Evolutionary conservation across 1,140 invertebrate genomes (phyloP).

Genomic region (Penaeus indicus): DNA sequence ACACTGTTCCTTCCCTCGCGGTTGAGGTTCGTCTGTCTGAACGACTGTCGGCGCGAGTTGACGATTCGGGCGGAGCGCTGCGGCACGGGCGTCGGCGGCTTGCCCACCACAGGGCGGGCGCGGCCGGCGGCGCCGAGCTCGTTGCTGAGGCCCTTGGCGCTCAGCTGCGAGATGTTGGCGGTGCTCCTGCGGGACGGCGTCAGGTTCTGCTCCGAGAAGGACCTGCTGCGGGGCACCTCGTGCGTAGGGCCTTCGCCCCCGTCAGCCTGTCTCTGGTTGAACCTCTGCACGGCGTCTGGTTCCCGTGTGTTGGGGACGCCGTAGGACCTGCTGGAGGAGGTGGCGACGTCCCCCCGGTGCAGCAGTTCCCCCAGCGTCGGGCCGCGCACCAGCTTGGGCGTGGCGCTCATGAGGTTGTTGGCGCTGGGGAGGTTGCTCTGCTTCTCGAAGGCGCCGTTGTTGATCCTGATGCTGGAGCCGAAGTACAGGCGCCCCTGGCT

Average conservation of each 20-base stretch:
- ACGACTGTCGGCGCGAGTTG: constrained; percentile 8
- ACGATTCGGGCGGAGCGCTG: constrained; percentile 27
- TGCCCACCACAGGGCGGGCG: background rate
- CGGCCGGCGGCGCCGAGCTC: background rate
- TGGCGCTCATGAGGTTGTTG: constrained; percentile 15
- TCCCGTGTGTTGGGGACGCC: constrained; percentile 21
- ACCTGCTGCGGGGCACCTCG: background rate
- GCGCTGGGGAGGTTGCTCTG: background rate
- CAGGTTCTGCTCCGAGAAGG: constrained; percentile 41
- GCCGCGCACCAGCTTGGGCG: constrained; percentile 6
- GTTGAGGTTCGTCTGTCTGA: background rate
- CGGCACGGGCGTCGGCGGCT: constrained; percentile 20
- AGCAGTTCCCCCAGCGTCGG: constrained; percentile 48
- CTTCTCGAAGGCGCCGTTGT: background rate
- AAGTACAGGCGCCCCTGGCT: too few species aligned
- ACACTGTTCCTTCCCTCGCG: background rate
- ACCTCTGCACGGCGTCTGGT: background rate
- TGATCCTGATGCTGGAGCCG: constrained; percentile 14
- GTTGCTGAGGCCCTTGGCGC: background rate
- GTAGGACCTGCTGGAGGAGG: constrained; percentile 41
- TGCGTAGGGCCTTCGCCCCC: background rate
- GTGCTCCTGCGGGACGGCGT: constrained; percentile 40
- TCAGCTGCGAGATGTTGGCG: constrained; percentile 37
- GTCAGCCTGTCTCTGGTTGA: background rate
- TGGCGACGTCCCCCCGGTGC: constrained; percentile 8